Evolutionary conservation across 2,113 vertebrate genomes (phyloP), one percentile per base, ranked within the genome.

Genomic region (Nothoprocta perdicaria): DNA sequence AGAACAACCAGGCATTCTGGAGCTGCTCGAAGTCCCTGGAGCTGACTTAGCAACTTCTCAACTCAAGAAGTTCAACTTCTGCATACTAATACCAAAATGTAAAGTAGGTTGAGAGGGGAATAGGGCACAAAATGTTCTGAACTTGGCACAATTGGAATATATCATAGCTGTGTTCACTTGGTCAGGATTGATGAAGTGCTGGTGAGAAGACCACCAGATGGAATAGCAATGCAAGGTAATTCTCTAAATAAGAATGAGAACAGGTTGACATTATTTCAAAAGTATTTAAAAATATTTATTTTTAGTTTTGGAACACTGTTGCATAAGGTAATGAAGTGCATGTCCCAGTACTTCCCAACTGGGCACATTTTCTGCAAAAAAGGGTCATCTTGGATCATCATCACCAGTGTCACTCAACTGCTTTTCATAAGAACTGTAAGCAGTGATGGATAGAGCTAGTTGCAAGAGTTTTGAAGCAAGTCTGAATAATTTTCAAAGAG

Each of bases 81-180:
- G 66, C 31, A 48, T 17, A 11, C 65, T 50, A 16, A 50, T 33
- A 73, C 31, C 31, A 73, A 40, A 50, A 61, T 23, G 52, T 15
- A 67, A 89, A 67, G 65, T 55, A 57, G 60, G 41, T 53, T 15
- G 26, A 5, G 35, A 55, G 66, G 48, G 33, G 35, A 57, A 52
- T 13, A 10, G 60, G 66, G 50, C 67, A 55, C 14, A 57, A 62
- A 77, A 43, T 29, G 60, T 50, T 67, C 60, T 9, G 40, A 82
- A 55, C 45, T 48, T 10, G 0, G 14, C 11, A 19, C 53, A 18
- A 3, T 14, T 8, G 33, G 52, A 41, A 9, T 0, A 6, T 15
- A 10, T 52, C 9, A 50, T 27, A 19, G 43, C 52, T 69, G 2
- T 1, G 16, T 21, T 60, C 8, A 1, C 6, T 58, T 10, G 3